Base-by-base conservation (phyloP, 2,888 invertebrate genomes). In the Smittia sp. region DNA sequence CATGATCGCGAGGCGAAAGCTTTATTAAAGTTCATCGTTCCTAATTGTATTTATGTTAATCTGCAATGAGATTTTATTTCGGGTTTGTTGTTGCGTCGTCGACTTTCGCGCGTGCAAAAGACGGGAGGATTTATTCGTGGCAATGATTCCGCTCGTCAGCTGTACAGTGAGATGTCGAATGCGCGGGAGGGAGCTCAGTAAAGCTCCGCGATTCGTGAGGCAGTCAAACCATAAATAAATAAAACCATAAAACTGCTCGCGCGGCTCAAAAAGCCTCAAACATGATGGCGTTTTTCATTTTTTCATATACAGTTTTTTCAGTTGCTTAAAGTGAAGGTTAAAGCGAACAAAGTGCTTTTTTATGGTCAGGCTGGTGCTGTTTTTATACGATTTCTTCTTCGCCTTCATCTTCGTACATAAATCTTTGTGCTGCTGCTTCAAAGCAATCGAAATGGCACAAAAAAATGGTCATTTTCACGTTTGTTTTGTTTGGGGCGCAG, bases 11-110 rank as follows among this genome's bases (percentile, higher is more conserved):
- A 58, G 58, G 4, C 58, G 11, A 4, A 41, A 69, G 69, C 69
- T 69, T 52, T 69, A 69, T 27, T 69, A 52, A 69, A 69, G 69
- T 69, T 69, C 69, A 69, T 69, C 69, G 69, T 69, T 41, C 69
- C 22, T 69, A 69, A 69, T 69, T 52, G 69, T 69, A 69, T 69
- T 69, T 69, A 69, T 69, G 69, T 69, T 69, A 69, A 69, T 69
- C 69, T 46, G 41, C 54, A 27, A 69, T 6, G 18, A 58, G 18
- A 41, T 41, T 69, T 69, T 69, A 69, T 27, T 69, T 69, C 52
- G 1, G 20, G 20, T 9, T 39, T 69, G 54, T 54, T 20, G 13
- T 20, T 46, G 52, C 27, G 41, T 54, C 52, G 52, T 69, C 15
- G 32, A 68, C 46, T 68, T 68, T 39, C 41, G 41, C 32, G 32